phyloP scores from a whole-genome alignment of 53 echinoderm and acorn worm genomes.

The Temnopleurus reevesii region DNA sequence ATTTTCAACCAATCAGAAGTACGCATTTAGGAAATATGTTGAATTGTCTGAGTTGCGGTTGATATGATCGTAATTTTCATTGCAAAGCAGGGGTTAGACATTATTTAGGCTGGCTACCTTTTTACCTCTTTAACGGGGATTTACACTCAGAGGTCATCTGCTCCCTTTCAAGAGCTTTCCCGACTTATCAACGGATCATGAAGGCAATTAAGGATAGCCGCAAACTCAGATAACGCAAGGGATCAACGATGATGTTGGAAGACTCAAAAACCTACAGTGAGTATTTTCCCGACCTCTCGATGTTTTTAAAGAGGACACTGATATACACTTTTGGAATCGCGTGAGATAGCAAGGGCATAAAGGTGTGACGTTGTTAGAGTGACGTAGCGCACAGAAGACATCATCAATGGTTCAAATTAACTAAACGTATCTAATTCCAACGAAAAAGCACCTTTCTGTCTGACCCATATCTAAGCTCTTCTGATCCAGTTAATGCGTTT shows the following conservation, averaged over 20 bases:
- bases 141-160: neutral
- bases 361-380: neutral
- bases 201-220: slow-evolving; percentile 34
- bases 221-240: neutral
- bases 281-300: neutral
- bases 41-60: no score
- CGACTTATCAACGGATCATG: neutral
- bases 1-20: no score
- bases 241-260: neutral
- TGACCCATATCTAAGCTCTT: neutral
- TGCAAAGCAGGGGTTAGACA: no score
- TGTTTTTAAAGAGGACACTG: neutral
- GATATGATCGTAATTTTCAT: no score
- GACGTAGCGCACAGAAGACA: neutral
- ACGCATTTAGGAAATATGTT: no score
- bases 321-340: neutral
- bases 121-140: neutral
- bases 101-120: neutral
- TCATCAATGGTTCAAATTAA: neutral
- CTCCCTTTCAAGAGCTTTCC: neutral
- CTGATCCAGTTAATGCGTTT: neutral
- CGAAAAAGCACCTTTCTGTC: neutral
- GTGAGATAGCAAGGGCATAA: neutral
- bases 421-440: neutral
- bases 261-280: neutral